Evolutionary conservation across 2,113 vertebrate genomes (phyloP).

Genomic region (Solea solea): DNA sequence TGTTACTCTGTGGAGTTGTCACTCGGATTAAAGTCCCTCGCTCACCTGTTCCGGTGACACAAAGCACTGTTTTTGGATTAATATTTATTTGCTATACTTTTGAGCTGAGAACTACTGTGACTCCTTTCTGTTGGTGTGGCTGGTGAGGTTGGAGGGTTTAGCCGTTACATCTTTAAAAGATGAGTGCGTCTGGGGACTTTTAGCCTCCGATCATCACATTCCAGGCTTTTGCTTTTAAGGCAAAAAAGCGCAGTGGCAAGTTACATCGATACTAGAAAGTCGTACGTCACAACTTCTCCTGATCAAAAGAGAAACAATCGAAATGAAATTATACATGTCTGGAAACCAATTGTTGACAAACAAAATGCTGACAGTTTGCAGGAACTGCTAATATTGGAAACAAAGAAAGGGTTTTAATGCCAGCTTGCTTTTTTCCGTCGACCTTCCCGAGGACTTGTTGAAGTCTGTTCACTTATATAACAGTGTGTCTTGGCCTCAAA

Average conservation of each 20-base stretch:
- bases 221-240: slow-evolving; percentile 54
- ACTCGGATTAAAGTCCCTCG: slow-evolving; percentile 40
- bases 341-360: too few species aligned
- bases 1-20: slow-evolving; percentile 21
- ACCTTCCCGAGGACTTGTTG: not conserved
- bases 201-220: slow-evolving; percentile 71
- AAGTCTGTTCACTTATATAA: slow-evolving; percentile 13
- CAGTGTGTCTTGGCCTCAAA: slow-evolving; percentile 30
- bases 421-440: not conserved
- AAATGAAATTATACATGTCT: too few species aligned
- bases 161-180: slow-evolving; percentile 57
- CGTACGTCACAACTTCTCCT: slow-evolving; percentile 19
- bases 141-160: slow-evolving; percentile 63
- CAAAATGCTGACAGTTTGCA: too few species aligned
- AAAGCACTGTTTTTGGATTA: slow-evolving; percentile 33
- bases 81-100: slow-evolving; percentile 23
- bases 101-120: slow-evolving; percentile 42
- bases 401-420: not conserved
- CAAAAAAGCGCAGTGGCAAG: slow-evolving; percentile 54
- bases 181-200: slow-evolving; percentile 63
- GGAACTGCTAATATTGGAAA: not conserved
- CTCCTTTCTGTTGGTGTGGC: slow-evolving; percentile 38
- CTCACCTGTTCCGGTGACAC: slow-evolving; percentile 29
- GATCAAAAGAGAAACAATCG: slow-evolving; percentile 10
- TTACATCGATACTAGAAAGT: slow-evolving; percentile 40